Evolutionary conservation across 2,797 vertebrate species (phyloP), one percentile per base, ranked within the genome.

Genomic region (Buceros bicornis): DNA sequence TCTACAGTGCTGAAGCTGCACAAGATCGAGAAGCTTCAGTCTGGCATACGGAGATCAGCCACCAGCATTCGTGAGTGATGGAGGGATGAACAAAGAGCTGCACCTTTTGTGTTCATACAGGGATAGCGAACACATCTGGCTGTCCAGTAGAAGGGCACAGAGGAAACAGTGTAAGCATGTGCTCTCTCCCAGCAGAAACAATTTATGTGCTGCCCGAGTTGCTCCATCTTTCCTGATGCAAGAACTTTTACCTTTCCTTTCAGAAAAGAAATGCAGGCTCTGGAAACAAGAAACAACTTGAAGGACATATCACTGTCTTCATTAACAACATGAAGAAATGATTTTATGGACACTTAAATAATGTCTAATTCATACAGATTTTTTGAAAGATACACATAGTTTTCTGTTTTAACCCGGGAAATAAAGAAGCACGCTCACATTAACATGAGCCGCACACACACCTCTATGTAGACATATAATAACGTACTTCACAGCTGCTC

Each of bases 71-170:
- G 56, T 16, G 45, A 96, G 60, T 6, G 19, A 28, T 8, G 20
- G 87, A 47, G 83, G 64, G 79, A 82, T 33, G 84, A 94, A 64
- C 48, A 87, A 91, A 82, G 79, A 94, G 91, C 93, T 74, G 87
- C 71, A 64, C 11, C 19, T 2, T 56, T 58, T 70, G 81, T 80
- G 66, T 45, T 79, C 81, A 31, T 19, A 54, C 71, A 57, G 33
- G 78, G 81, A 66, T 54, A 78, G 83, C 40, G 73, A 92, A 81
- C 83, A 90, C 92, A 96, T 80, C 87, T 95, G 95, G 91, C 70
- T 97, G 80, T 77, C 82, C 7, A 82, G 48, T 7, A 82, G 78
- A 80, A 90, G 35, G 61, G 86, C 89, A 92, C 47, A 87, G 48
- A 89, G 56, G 74, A 92, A 96, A 92, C 84, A 66, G 40, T 19